These are phyloP conservation scores for Hydropsyche tenuis DNA, from an alignment of 1,140 invertebrate genomes.

Conservation along the genomic window DNA sequence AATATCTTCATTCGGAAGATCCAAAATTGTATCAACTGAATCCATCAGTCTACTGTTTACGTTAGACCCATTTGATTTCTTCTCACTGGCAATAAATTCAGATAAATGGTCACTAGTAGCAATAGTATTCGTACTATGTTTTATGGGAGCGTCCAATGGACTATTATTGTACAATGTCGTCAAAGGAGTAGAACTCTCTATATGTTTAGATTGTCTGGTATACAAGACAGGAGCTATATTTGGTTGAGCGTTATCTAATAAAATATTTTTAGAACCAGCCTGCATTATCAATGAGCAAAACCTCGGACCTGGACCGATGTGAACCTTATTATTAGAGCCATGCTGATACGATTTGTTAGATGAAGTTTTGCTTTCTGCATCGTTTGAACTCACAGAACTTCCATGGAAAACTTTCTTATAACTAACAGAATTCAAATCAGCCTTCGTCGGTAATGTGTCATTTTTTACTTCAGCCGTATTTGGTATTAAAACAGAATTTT, in stretches of 20 bases:
- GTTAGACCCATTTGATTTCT: neutral
- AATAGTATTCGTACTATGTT: slow-evolving; percentile 11
- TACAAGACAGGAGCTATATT: slow-evolving; percentile 72
- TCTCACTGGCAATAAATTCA: neutral
- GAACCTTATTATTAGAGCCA: slow-evolving; percentile 53
- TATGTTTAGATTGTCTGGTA: slow-evolving; percentile 63
- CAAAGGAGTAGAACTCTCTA: slow-evolving; percentile 54
- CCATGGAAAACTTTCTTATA: slow-evolving; percentile 49
- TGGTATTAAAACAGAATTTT: slow-evolving; percentile 44
- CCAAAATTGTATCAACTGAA: slow-evolving; percentile 42
- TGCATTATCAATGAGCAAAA: slow-evolving; percentile 76
- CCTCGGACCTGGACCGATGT: slow-evolving; percentile 67
- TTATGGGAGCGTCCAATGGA: neutral
- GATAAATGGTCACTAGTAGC: neutral
- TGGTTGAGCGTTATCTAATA: slow-evolving; percentile 76
- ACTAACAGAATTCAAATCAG: slow-evolving; percentile 44
- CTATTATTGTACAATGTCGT: slow-evolving; percentile 31
- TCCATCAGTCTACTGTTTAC: slow-evolving; percentile 15
- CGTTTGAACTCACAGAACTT: slow-evolving; percentile 60
- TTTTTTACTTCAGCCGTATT: slow-evolving; percentile 41
- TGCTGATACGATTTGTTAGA: slow-evolving; percentile 52
- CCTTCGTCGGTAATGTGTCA: slow-evolving; percentile 33
- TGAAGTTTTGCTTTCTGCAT: slow-evolving; percentile 59
- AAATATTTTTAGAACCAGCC: slow-evolving; percentile 77
- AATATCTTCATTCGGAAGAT: slow-evolving; percentile 47